Evolutionary conservation across 2,888 invertebrate genomes (phyloP), one percentile per base, ranked within the genome.

Genomic region (Caenorhabditis angaria): DNA sequence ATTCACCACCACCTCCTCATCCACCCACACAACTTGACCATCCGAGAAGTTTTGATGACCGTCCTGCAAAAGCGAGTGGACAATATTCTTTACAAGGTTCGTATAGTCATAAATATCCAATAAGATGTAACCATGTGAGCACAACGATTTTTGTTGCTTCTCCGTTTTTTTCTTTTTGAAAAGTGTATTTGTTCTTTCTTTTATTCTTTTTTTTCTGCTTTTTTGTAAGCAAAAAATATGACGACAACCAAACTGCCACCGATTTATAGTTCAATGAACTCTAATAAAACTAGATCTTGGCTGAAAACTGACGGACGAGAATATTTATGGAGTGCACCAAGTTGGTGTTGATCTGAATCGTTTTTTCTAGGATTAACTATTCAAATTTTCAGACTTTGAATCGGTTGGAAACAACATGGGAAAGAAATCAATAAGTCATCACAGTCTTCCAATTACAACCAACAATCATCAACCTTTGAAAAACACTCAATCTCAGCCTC

Each of bases 371-470:
- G 35, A 35, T 35, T 35, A 35, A 54, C 18, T 41, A 41, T 47
- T 8, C 14, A 51, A 27, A 54, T 14, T 63, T 73, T 32, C 54
- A 73, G 73, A 73, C 12, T 69, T 57, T 47, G 73, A 73, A 54
- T 48, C 65, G 0, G 28, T 35, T 1, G 2, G 65, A 14, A 12
- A 12, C 3, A 41, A 41, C 14, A 74, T 74, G 65, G 64, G 73
- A 14, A 75, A 77, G 58, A 80, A 77, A 57, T 77, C 77, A 48
- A 60, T 68, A 55, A 78, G 78, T 41, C 80, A 80, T 59, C 77
- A 80, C 59, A 78, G 77, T 61, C 65, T 80, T 0, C 77, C 77
- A 18, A 72, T 80, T 22, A 76, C 80, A 47, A 41, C 56, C n/a
- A 6, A 5, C 25, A 25, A 14, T 6, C 77, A 77, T 71, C 62